Base-by-base conservation (phyloP, 2,888 invertebrate species). In the Caenorhabditis imperialis region DNA sequence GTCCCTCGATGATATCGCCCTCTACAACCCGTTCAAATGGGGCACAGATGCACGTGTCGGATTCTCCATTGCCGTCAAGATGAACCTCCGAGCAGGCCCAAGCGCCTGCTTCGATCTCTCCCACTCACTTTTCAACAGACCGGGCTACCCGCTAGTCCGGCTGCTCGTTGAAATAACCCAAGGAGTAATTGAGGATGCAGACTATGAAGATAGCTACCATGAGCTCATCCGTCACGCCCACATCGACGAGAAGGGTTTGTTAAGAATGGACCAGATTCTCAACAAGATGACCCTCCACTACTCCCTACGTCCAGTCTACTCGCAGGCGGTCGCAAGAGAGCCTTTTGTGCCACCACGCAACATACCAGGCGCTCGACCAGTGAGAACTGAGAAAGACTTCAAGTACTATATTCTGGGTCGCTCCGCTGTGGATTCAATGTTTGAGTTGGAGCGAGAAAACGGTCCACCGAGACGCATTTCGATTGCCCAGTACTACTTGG, bases 11-110 rank as follows among this genome's bases (percentile, higher is more conserved):
- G 45, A 14, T 3, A 8, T 47, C 30, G 7, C 6, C 7, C 25
- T 48, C 48, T n/a, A 3, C 1, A 3, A 16, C 16, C 33, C 4
- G 10, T 7, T 48, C 48, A 3, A 18, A 1, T 48, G 33, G 30
- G 62, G 62, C 45, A 16, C 40, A 3, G 62, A 62, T n/a, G 53
- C 53, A 5, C 25, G 47, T 8, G 23, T 62, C 12, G 62, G 62
- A 12, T n/a, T 62, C 6, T 54, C 53, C 1, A 45, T 62, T 16
- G 62, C 27, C 5, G n/a, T 62, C 35, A 23, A 20, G 4, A 10
- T 47, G 18, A 62, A 62, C n/a, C 18, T 62, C 10, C 35, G 62
- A 16, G 62, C 53, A 5, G 62, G 62, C 18, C 18, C 54, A 45
- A 62, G 53, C 16, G 51, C 62, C 8, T 62, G 62, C 27, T 62